Conservation (phyloP, 2,113 vertebrate species). For the Labeo rohita region DNA sequence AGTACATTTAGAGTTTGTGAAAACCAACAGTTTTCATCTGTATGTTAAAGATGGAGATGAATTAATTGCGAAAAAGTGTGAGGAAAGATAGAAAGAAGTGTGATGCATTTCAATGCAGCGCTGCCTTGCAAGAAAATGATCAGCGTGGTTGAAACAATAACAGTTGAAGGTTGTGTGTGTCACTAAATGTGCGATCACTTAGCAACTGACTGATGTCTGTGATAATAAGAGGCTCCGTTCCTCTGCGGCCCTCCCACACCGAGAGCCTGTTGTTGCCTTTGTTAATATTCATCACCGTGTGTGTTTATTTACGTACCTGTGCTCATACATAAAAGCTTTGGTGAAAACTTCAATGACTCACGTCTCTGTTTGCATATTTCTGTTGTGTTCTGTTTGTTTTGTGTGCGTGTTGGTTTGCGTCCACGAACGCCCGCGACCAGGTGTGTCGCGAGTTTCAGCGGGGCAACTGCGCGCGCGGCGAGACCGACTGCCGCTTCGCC, state of each 20-base stretch:
- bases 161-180: conserved; percentile 44
- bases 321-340: not conserved
- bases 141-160: conserved; percentile 65
- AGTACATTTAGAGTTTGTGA: not conserved
- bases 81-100: not conserved
- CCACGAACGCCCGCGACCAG: conserved; percentile 65
- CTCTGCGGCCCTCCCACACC: conserved; percentile 67
- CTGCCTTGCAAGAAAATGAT: not conserved
- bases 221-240: conserved; percentile 72
- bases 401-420: conserved; percentile 35
- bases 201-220: conserved; percentile 73
- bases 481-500: conserved; percentile 98
- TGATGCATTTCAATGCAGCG: not conserved
- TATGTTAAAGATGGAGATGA: not conserved
- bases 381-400: conserved; percentile 45
- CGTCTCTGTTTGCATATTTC: conserved; percentile 38
- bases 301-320: conserved; percentile 16
- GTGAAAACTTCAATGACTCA: conserved; percentile 52
- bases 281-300: not conserved
- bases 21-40: not conserved
- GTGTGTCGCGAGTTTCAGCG: conserved; percentile 98
- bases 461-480: conserved; percentile 95
- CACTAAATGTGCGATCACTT: conserved; percentile 70
- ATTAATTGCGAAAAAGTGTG: not conserved
- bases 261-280: conserved; percentile 28